Percentiles rank a stretch among this genome's conserved stretches.
Conservation (phyloP, 2,888 invertebrate species). For the Heliconius ethilla region DNA sequence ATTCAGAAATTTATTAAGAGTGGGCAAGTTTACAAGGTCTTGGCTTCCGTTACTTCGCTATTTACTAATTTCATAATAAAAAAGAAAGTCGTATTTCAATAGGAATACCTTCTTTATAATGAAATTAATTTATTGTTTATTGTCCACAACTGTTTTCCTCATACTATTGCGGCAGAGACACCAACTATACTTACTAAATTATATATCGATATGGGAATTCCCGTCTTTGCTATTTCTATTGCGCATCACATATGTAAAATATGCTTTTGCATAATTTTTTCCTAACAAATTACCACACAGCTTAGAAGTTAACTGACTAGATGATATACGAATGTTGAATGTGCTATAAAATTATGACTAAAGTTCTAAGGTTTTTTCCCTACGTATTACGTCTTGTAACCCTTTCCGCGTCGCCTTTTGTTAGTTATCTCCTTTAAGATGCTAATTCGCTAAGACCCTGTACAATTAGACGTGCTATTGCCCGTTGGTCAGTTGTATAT, state of each 20-base stretch:
- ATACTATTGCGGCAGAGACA: background rate
- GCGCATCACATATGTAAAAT: background rate
- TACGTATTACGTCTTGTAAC: constrained; percentile 48
- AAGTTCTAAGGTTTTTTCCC: constrained; percentile 11
- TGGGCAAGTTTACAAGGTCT: constrained; percentile 5
- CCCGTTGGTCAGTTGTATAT: constrained; percentile 45
- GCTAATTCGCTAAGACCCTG: constrained; percentile 62
- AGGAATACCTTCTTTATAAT: constrained; percentile 8
- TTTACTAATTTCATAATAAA: background rate
- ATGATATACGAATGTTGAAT: background rate
- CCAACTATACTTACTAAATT: background rate
- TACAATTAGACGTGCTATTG: constrained; percentile 48
- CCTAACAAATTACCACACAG: background rate
- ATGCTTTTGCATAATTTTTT: background rate
- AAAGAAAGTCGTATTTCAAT: background rate
- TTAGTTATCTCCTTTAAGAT: constrained; percentile 62
- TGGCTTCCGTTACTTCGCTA: background rate
- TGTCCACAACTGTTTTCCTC: constrained; percentile 18
- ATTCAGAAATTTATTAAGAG: background rate
- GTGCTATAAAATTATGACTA: constrained; percentile 7
- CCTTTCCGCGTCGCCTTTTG: constrained; percentile 57
- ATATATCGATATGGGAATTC: constrained; percentile 1
- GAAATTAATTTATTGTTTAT: constrained; percentile 19
- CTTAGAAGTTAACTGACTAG: background rate
- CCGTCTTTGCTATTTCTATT: constrained; percentile 6